Percentiles rank a stretch among this genome's conserved stretches.
These are phyloP conservation scores for Ligdia adustata DNA, from an alignment of 2,888 invertebrate genomes.

Conservation along the genomic window DNA sequence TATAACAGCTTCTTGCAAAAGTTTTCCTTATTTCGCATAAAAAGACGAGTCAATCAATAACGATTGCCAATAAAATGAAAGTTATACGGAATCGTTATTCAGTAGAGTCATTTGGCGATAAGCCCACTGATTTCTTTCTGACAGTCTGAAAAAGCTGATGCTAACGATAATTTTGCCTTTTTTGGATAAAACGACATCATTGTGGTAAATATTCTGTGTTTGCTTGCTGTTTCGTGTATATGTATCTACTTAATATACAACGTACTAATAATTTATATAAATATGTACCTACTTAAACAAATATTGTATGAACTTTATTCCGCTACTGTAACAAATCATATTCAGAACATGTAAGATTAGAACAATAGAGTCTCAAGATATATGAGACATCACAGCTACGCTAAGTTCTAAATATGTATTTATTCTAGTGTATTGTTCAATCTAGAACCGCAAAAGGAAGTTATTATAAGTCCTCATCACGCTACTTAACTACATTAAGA, in stretches of 20 bases:
- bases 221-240: conserved; percentile 4
- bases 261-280: too few relatives aligned
- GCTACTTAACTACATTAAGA: conserved; percentile 23
- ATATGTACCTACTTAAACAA: too few relatives aligned
- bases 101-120: conserved; percentile 35
- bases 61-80: conserved; percentile 31
- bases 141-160: conserved; percentile 25
- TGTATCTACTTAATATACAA: too few relatives aligned
- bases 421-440: background rate
- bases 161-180: conserved; percentile 31
- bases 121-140: conserved; percentile 30
- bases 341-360: background rate
- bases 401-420: background rate
- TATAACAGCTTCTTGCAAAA: conserved; percentile 13
- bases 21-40: conserved; percentile 25
- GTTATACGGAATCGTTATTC: conserved; percentile 30
- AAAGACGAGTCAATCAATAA: conserved; percentile 32
- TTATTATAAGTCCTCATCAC: conserved; percentile 10
- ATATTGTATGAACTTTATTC: too few relatives aligned
- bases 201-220: conserved; percentile 22
- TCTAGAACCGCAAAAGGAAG: conserved; percentile 7
- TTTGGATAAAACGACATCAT: conserved; percentile 23
- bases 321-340: background rate
- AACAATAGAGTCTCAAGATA: background rate
- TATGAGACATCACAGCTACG: background rate